phyloP scores from a whole-genome alignment of 2,888 invertebrate species.

The Hirtodrosophila duncani region DNA sequence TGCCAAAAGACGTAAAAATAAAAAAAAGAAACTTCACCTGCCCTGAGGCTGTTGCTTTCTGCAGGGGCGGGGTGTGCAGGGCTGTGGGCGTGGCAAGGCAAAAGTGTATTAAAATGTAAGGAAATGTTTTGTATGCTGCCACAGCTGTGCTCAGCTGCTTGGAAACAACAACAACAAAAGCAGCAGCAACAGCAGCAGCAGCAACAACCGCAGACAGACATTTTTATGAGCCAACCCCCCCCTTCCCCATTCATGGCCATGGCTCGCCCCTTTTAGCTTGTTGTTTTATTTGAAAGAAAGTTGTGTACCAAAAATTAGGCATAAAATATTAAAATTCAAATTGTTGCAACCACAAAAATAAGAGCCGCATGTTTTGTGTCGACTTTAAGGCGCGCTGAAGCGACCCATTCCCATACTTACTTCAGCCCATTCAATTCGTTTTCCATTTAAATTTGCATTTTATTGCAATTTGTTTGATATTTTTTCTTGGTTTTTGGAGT shows the following conservation, averaged over 20 bases:
- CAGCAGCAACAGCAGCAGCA: conserved; percentile 45
- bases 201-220: conserved; percentile 31
- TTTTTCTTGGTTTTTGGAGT: conserved; percentile 25
- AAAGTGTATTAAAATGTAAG: conserved; percentile 68
- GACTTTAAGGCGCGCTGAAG: conserved; percentile 53
- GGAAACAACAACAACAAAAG: conserved; percentile 49
- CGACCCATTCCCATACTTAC: conserved; percentile 10
- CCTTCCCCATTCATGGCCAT: conserved; percentile 29
- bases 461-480: conserved; percentile 70
- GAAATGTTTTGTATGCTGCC: conserved; percentile 48
- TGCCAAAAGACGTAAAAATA: conserved; percentile 14
- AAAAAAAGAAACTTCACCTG: conserved; percentile 43
- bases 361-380: conserved; percentile 8
- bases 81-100: conserved; percentile 25
- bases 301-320: conserved; percentile 58
- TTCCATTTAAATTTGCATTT: conserved; percentile 65
- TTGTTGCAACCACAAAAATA: conserved; percentile 20
- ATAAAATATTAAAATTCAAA: conserved; percentile 62
- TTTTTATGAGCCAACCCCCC: no score
- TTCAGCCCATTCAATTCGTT: background rate
- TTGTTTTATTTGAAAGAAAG: conserved; percentile 38
- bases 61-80: conserved; percentile 9
- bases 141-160: conserved; percentile 68
- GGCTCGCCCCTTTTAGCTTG: conserved; percentile 18
- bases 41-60: conserved; percentile 54